Evolutionary conservation across 2,113 vertebrate species (phyloP).

Genomic region (Athene noctua): DNA sequence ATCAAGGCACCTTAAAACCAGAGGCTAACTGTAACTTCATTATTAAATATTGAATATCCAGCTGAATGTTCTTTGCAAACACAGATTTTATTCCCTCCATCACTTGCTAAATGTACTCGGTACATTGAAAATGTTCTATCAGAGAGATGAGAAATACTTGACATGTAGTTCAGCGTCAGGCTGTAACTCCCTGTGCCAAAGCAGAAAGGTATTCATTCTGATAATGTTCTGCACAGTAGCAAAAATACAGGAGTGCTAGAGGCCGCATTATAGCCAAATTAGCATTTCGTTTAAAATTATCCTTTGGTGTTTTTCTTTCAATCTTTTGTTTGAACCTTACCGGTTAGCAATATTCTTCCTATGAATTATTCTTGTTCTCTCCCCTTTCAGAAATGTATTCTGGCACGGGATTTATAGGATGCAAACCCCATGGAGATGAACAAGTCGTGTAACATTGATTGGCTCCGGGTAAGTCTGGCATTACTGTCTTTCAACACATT

Average conservation of each 20-base stretch:
- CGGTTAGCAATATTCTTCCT: background rate
- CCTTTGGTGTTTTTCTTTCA: background rate
- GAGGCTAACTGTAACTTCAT: background rate
- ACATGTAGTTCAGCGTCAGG: background rate
- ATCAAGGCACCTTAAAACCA: background rate
- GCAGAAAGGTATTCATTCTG: background rate
- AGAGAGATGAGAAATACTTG: background rate
- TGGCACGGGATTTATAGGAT: background rate
- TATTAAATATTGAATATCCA: background rate
- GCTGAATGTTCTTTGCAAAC: background rate
- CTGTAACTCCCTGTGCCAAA: background rate
- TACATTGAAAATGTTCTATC: background rate
- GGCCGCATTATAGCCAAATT: background rate
- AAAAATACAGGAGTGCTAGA: background rate
- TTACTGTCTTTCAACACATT: background rate
- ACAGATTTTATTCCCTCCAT: background rate
- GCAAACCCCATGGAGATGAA: background rate
- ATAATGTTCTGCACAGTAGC: background rate
- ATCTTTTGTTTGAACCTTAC: background rate
- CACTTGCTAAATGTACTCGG: background rate
- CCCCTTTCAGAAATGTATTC: background rate
- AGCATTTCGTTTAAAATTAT: background rate
- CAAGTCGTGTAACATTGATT: background rate
- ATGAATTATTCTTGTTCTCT: background rate
- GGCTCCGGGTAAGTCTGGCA: background rate